Conservation (phyloP, 2,888 invertebrate species). For the Allygus modestus region DNA sequence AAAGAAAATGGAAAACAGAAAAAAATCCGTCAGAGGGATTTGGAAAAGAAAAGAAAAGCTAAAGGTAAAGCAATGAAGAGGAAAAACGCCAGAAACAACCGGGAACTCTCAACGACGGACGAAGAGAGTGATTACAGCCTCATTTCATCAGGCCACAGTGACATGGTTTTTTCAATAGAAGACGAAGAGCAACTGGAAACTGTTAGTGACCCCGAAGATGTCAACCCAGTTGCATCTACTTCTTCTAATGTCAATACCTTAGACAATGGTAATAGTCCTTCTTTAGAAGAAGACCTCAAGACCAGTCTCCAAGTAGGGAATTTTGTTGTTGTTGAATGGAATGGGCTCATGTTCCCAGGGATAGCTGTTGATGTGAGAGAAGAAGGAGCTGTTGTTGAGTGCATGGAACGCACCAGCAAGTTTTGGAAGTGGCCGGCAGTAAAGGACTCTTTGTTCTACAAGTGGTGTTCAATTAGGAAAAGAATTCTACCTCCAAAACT, state of each 20-base stretch:
- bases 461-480: constrained; percentile 31
- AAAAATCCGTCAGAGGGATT: not conserved
- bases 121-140: no score
- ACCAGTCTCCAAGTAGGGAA: constrained; percentile 28
- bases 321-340: constrained; percentile 42
- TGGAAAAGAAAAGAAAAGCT: not conserved
- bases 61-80: no score
- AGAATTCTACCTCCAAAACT: constrained; percentile 50
- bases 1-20: constrained; percentile 7
- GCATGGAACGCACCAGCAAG: constrained; percentile 48
- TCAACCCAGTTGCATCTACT: no score
- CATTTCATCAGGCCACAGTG: no score
- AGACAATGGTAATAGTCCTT: not conserved
- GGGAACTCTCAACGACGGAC: no score
- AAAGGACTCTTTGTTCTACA: constrained; percentile 48
- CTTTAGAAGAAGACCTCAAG: no score
- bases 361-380: constrained; percentile 21
- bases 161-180: no score
- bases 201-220: no score
- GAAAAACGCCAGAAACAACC: no score
- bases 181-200: no score
- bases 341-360: constrained; percentile 22
- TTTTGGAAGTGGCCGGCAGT: constrained; percentile 56
- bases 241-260: no score
- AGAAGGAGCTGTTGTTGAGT: constrained; percentile 51